A percentile compares a stretch with the other conserved stretches of the same genome.
phyloP scores from a whole-genome alignment of 2,113 vertebrate genomes.

The Butastur rufipennis region DNA sequence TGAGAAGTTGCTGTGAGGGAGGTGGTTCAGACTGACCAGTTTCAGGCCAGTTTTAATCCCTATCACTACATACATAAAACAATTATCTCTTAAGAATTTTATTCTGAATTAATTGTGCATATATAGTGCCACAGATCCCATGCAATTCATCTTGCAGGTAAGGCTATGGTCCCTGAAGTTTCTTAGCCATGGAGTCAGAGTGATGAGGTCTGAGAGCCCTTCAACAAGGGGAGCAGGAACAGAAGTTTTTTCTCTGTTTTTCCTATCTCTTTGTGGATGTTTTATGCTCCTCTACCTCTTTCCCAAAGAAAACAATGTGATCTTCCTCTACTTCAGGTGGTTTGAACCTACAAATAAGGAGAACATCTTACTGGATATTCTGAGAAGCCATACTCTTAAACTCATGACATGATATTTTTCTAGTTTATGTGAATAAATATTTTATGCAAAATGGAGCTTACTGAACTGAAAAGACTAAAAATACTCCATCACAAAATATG shows the following conservation, averaged over 20 bases:
- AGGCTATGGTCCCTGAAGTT: neutral
- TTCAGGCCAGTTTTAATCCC: neutral
- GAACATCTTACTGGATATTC: accelerated
- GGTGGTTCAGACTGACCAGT: neutral
- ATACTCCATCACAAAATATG: neutral
- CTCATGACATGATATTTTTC: neutral
- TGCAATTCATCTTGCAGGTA: neutral
- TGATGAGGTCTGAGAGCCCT: neutral
- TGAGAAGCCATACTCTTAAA: neutral
- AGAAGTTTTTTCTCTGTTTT: neutral
- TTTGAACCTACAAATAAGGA: neutral
- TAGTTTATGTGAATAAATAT: neutral
- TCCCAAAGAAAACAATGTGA: neutral
- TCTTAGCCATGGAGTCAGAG: neutral
- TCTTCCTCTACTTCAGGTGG: neutral
- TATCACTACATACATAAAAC: neutral
- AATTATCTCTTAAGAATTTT: neutral
- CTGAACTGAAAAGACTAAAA: neutral
- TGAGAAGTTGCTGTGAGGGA: neutral
- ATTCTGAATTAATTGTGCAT: too few relatives aligned
- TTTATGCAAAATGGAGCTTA: neutral
- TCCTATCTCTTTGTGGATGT: neutral
- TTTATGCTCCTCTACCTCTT: neutral
- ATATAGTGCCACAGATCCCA: too few relatives aligned
- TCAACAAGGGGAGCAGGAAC: neutral